Conservation (phyloP, 2,888 invertebrate species). For the Campopleginae sp. region DNA sequence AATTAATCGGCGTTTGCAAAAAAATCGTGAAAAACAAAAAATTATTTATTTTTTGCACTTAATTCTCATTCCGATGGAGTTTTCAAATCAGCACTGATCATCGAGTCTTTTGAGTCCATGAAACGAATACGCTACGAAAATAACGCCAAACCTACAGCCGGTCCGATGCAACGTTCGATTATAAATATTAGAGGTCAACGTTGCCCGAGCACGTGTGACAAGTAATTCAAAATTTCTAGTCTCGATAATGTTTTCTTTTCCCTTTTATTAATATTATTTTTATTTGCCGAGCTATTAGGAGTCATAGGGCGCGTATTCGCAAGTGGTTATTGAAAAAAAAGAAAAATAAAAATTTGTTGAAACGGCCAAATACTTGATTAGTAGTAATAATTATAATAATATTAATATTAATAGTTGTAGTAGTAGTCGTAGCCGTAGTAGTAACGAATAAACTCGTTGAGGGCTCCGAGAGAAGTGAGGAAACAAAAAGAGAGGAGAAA, state of each 20-base stretch:
- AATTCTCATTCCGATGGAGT: neutral
- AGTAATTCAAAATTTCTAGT: conserved; percentile 81
- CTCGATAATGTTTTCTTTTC: conserved; percentile 68
- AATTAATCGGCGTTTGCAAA: neutral
- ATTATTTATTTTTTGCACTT: neutral
- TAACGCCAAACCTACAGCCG: conserved; percentile 47
- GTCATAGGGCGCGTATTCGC: conserved; percentile 53
- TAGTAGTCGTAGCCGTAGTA: conserved; percentile 23
- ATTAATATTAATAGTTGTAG: too few relatives aligned
- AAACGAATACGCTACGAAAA: conserved; percentile 31
- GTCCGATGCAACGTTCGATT: conserved; percentile 57
- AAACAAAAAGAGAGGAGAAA: conserved; percentile 5
- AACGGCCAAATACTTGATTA: conserved; percentile 76
- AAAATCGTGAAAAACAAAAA: neutral
- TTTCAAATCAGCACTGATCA: neutral
- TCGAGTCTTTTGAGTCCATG: neutral
- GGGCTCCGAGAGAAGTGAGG: conserved; percentile 47
- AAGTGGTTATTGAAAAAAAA: conserved; percentile 65
- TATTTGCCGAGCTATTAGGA: conserved; percentile 69
- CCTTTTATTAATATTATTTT: conserved; percentile 62
- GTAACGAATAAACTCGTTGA: conserved; percentile 63
- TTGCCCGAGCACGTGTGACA: conserved; percentile 55
- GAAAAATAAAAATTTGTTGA: conserved; percentile 64
- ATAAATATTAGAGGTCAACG: conserved; percentile 65
- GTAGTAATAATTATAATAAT: conserved; percentile 33